Percentiles rank a stretch among this genome's conserved stretches.
Evolutionary conservation across 2,797 vertebrate genomes (phyloP).

Genomic region (Pelobates cultripes): DNA sequence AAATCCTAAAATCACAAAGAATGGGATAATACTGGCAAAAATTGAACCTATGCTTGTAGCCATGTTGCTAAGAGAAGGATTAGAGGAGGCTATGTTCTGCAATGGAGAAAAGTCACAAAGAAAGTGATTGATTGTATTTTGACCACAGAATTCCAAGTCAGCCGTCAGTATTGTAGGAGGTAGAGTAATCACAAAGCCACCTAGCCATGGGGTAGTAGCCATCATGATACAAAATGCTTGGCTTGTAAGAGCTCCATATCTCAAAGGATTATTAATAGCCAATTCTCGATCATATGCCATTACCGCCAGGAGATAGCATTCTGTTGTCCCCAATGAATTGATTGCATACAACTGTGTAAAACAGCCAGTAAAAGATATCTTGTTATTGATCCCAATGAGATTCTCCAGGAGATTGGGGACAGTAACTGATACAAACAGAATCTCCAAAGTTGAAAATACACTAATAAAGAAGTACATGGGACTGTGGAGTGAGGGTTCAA

Average conservation of each 20-base stretch:
- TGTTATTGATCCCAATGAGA: too few species aligned
- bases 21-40: neutral
- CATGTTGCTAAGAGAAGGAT: neutral
- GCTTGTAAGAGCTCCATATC: neutral
- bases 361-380: neutral
- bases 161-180: neutral
- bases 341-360: neutral
- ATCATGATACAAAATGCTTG: neutral
- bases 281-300: constrained; percentile 14
- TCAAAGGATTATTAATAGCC: constrained; percentile 5
- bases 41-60: neutral
- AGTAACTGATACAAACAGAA: too few species aligned
- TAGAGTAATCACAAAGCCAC: neutral
- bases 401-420: too few species aligned
- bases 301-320: neutral
- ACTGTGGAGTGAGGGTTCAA: neutral
- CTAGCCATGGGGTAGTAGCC: neutral
- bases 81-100: neutral
- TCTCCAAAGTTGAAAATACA: too few species aligned
- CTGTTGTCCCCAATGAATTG: neutral
- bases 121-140: neutral
- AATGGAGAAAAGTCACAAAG: constrained; percentile 2
- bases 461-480: constrained; percentile 16
- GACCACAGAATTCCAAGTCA: neutral
- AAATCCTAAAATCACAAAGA: neutral